phyloP scores from a whole-genome alignment of 2,113 vertebrate species.

The Lethenteron reissneri region DNA sequence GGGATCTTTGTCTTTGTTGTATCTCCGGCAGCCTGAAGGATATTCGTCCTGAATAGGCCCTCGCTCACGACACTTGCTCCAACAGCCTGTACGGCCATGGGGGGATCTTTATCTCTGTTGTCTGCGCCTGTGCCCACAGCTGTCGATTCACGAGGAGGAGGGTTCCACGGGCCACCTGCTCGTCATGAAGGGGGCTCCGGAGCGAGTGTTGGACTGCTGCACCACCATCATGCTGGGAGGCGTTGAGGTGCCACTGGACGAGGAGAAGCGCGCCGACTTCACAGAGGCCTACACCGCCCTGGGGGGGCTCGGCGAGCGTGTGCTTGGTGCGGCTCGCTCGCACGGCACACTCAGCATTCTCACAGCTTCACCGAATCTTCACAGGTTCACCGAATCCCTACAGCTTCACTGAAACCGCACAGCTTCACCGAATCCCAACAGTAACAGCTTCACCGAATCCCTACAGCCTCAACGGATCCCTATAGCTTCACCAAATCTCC shows the following conservation, averaged over 20 bases:
- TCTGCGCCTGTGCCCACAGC: conserved; percentile 15
- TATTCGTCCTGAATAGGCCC: no score
- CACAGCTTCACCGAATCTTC: no score
- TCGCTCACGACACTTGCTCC: not conserved
- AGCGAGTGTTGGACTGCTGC: conserved; percentile 32
- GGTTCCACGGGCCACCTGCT: conserved; percentile 26
- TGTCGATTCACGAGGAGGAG: conserved; percentile 30
- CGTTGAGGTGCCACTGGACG: conserved; percentile 28
- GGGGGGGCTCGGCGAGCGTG: conserved; percentile 36
- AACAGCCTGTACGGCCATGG: not conserved
- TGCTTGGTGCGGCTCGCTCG: conserved; percentile 28
- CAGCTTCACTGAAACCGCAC: no score
- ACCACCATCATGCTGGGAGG: conserved; percentile 36
- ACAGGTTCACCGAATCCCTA: no score
- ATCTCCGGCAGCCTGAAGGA: no score
- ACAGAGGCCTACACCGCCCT: conserved; percentile 38
- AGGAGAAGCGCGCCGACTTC: conserved; percentile 22
- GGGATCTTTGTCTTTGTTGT: no score
- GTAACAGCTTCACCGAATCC: no score
- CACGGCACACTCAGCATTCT: no score
- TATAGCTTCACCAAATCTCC: no score
- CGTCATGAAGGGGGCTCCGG: conserved; percentile 44
- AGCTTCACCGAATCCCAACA: no score
- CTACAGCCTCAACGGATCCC: no score
- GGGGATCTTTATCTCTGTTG: not conserved